Evolutionary conservation across 1,140 invertebrate genomes (phyloP).

Genomic region (Pseudomyrmex pallidus): DNA sequence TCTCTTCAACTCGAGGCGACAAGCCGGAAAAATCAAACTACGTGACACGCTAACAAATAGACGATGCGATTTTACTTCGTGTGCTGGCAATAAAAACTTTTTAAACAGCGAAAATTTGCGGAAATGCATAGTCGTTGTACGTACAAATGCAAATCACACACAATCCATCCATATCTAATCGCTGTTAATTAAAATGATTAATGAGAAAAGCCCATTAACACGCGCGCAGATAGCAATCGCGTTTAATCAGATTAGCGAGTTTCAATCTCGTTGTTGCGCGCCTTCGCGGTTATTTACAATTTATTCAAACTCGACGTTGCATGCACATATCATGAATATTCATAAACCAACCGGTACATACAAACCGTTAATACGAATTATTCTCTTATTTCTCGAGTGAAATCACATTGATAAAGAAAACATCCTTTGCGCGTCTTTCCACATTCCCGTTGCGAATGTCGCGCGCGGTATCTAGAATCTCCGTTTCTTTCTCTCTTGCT

Average conservation of each 20-base stretch:
- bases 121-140: background rate
- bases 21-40: background rate
- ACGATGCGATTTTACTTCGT: background rate
- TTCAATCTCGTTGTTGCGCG: conserved; percentile 33
- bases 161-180: conserved; percentile 33
- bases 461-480: conserved; percentile 23
- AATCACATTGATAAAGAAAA: conserved; percentile 5
- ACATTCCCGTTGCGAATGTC: no score
- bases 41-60: background rate
- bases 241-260: conserved; percentile 41
- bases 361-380: conserved; percentile 3
- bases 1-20: background rate
- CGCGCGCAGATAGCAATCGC: conserved; percentile 27
- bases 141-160: conserved; percentile 17
- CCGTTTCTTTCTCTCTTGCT: background rate
- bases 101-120: background rate
- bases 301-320: conserved; percentile 34
- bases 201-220: conserved; percentile 47
- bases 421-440: no score
- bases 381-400: background rate
- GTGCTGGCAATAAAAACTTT: background rate
- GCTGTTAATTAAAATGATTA: conserved; percentile 51
- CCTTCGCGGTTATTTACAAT: conserved; percentile 12
- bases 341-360: background rate
- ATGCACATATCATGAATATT: conserved; percentile 31